Base-by-base conservation (phyloP, 2,113 vertebrate species). In the Spea multiplicata region DNA sequence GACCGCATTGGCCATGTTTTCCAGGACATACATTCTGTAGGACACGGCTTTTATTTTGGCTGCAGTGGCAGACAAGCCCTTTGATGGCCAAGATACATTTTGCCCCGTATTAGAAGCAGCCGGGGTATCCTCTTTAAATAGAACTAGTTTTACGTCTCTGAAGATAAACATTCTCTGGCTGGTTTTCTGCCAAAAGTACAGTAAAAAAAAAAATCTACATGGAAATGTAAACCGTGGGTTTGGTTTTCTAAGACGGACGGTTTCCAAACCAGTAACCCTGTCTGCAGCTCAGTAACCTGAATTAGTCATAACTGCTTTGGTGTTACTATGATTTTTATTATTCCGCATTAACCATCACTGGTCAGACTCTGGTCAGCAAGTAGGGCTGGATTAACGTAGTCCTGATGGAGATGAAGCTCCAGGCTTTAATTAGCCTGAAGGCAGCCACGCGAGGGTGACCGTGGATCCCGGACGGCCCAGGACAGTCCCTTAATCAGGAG, bases 171-270 rank as follows among this genome's bases (percentile, higher is more conserved):
- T 14, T 49, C 12, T 9, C 12, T 46, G 2, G 61, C 16, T 47
- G 16, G 61, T 46, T 47, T 80, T 16, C 64, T 80, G 62, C 71
- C 70, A 73, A 73, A 61, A 72, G 13, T 17, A 68, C 13, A 68
- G 12, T 4, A 49, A 45, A 16, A 55, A 75, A 65, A 50, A 71
- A 49, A 48, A 44, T 17, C 64, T 68, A 44, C 44, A 13, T 3
- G n/a, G 59, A 79, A 55, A 55, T 66, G 16, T 57, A 44, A 80
- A 73, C 66, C 59, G 45, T 66, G n/a, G 17, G 8, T 45, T 12
- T 61, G 57, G 55, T 4, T 44, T 66, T 67, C 52, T 49, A 74
- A 59, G 9, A 48, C 64, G 70, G 70, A 53, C 9, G 8, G 52
- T 13, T 53, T 72, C 69, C 69, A 66, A 57, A 13, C 46, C 16